These are phyloP conservation scores for Macrosteles quadrilineatus DNA, from an alignment of 1,140 invertebrate species.

Conservation along the genomic window DNA sequence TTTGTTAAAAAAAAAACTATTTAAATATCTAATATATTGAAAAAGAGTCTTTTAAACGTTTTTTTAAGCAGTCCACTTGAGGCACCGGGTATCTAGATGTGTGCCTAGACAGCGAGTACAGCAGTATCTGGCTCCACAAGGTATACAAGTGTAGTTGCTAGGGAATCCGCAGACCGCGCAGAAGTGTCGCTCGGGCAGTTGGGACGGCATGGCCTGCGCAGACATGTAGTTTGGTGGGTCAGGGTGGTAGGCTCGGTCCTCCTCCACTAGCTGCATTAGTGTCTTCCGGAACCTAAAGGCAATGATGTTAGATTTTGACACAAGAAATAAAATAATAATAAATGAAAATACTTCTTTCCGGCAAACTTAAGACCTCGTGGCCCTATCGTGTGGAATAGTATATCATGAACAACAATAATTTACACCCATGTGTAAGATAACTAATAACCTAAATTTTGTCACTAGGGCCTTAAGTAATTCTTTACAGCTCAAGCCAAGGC, in stretches of 20 bases:
- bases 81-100: constrained; percentile 91
- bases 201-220: constrained; percentile 65
- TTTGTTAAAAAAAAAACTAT: too few species aligned
- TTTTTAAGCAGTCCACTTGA: constrained; percentile 86
- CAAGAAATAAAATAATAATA: too few species aligned
- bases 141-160: constrained; percentile 89
- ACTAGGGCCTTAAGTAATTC: too few species aligned
- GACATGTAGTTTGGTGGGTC: constrained; percentile 76
- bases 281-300: constrained; percentile 73
- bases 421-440: too few species aligned
- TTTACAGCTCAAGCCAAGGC: too few species aligned
- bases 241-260: constrained; percentile 74
- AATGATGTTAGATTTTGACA: constrained; percentile 23
- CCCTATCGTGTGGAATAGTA: too few species aligned
- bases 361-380: too few species aligned
- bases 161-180: constrained; percentile 95
- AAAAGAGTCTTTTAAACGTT: too few species aligned
- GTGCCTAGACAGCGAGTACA: constrained; percentile 82
- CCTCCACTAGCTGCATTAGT: constrained; percentile 86
- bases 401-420: too few species aligned
- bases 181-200: constrained; percentile 84
- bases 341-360: too few species aligned
- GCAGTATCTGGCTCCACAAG: constrained; percentile 91
- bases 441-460: too few species aligned
- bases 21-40: too few species aligned